Conservation (phyloP, 2,888 invertebrate genomes). For the Erannis defoliaria region DNA sequence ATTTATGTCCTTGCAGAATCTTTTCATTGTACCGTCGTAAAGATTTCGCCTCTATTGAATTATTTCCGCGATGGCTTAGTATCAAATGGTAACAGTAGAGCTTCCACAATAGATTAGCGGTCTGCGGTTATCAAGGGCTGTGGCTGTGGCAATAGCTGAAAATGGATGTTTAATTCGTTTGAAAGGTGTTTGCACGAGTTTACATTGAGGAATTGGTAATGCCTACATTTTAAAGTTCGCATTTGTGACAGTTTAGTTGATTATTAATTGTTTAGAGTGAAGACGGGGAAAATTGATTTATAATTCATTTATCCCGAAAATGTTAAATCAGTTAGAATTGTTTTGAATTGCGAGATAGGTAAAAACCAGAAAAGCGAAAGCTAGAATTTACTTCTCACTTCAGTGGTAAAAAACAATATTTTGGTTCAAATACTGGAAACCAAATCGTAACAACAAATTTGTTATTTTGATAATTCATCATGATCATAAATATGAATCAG, state of each 20-base stretch:
- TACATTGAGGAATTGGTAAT: conserved; percentile 14
- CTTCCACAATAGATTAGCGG: conserved; percentile 37
- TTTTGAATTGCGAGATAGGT: too few relatives aligned
- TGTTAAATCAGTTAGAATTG: too few relatives aligned
- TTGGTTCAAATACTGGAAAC: too few relatives aligned
- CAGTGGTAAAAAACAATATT: too few relatives aligned
- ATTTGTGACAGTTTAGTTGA: conserved; percentile 3
- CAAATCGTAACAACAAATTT: too few relatives aligned
- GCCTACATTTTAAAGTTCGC: conserved; percentile 6
- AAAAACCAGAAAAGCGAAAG: too few relatives aligned
- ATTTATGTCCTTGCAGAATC: too few relatives aligned
- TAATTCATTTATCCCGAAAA: too few relatives aligned
- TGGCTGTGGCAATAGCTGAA: conserved; percentile 31
- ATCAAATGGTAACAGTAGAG: conserved; percentile 21
- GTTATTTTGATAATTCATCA: too few relatives aligned
- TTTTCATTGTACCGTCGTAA: too few relatives aligned
- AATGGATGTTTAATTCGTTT: conserved; percentile 33
- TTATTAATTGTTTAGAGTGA: background rate
- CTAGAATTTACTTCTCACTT: too few relatives aligned
- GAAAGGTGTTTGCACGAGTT: conserved; percentile 18
- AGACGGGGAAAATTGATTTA: background rate
- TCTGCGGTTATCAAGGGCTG: conserved; percentile 33
- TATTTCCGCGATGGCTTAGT: conserved; percentile 8
- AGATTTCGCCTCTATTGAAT: conserved; percentile 2
- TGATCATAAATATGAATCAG: too few relatives aligned